Evolutionary conservation across 2,797 vertebrate species (phyloP).

Genomic region (Pantherophis vulpinus): DNA sequence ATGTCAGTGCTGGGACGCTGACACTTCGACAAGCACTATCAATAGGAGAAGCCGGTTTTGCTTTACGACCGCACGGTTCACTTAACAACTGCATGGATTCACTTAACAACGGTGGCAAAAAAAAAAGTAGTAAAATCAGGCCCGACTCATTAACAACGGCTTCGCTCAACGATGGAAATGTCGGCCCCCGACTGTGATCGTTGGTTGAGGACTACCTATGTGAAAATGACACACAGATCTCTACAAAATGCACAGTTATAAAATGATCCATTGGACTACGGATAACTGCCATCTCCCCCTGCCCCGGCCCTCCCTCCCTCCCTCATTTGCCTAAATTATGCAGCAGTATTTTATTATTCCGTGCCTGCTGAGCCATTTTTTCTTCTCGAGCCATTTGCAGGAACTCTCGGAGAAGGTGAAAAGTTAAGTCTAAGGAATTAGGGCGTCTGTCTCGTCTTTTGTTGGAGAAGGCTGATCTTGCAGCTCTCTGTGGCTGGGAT

Average conservation of each 20-base stretch:
- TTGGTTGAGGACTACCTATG: not conserved
- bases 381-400: constrained; percentile 70
- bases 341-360: constrained; percentile 65
- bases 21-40: not conserved
- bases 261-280: not conserved
- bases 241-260: not conserved
- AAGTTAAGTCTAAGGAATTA: constrained; percentile 70
- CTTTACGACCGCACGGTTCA: not conserved
- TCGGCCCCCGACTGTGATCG: not conserved
- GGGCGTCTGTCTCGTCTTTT: constrained; percentile 56
- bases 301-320: not conserved
- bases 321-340: constrained; percentile 70
- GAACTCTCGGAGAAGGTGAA: constrained; percentile 69
- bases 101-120: no score
- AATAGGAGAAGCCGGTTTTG: not conserved
- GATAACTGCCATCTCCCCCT: not conserved
- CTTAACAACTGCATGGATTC: not conserved
- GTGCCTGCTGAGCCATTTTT: constrained; percentile 65
- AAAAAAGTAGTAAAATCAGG: not conserved
- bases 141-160: not conserved
- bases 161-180: not conserved
- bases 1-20: no score
- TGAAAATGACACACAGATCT: not conserved
- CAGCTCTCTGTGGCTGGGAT: constrained; percentile 5
- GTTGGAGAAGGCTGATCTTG: not conserved